Evolutionary conservation across 2,797 vertebrate species (phyloP), one percentile per base, ranked within the genome.

Genomic region (Emydoidea blandingii): DNA sequence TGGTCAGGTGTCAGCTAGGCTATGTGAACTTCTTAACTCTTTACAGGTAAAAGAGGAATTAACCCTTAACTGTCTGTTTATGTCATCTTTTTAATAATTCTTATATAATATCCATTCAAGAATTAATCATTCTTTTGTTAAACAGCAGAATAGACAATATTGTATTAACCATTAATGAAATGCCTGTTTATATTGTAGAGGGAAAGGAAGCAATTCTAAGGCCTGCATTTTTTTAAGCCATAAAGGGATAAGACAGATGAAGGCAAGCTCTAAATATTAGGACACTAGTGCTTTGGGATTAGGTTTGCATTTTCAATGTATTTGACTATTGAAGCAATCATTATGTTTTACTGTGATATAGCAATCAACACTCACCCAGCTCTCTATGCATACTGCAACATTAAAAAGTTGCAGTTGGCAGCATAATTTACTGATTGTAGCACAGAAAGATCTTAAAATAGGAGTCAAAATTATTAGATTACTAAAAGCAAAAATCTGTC

Each of bases 91-190:
- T 25, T 9, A 56, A 5, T 57, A 11, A 27, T 57, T 25, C 10
- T 27, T 19, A 44, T 31, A 34, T 19, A 23, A 29, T 85, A 2
- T 44, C 82, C 14, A 85, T 31, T 82, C 8, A 49, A 54, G 21
- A 85, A 19, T 3, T 59, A 8, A 1, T 1, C 59, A 93, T 89
- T 18, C 81, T 4, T 37, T 84, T 84, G 85, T 52, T 12, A 44
- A 79, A 65, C 0, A 0, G 18, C 15, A 37, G 34, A 34, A 68
- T 5, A 68, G n/a, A 37, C 14, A 31, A 68, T 37, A 37, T 37
- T 68, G 37, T 68, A 68, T 37, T 68, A 37, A 4, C 34, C n/a
- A 37, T 68, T 68, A 68, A 68, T 16, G n/a, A 68, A 68, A 21
- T 68, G 8, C 8, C 34, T 68, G 18, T 68, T 68, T 68, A 19